These are phyloP conservation scores for Amphiduros pacificus DNA, from an alignment of 2,888 invertebrate species.

Conservation along the genomic window DNA sequence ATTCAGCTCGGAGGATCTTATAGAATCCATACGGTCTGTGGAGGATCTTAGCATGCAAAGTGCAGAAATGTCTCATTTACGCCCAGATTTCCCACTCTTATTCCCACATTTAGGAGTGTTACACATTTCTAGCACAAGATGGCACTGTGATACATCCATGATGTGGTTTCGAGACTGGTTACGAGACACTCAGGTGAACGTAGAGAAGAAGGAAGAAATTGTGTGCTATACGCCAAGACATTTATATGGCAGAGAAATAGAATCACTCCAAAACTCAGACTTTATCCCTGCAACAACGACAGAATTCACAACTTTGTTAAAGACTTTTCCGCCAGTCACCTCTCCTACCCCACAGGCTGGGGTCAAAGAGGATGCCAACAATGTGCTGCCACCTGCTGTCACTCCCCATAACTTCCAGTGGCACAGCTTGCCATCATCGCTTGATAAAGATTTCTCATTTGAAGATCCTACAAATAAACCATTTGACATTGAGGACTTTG, in stretches of 20 bases:
- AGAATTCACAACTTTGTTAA: constrained; percentile 3
- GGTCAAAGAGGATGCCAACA: constrained; percentile 1
- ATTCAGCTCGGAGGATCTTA: constrained; percentile 9
- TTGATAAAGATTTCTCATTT: constrained; percentile 1
- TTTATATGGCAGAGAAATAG: constrained; percentile 24
- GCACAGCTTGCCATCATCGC: constrained; percentile 1
- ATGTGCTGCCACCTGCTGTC: constrained; percentile 2
- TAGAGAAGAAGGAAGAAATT: constrained; percentile 18
- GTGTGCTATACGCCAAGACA: constrained; percentile 29
- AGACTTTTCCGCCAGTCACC: constrained; percentile 13
- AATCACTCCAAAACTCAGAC: constrained; percentile 22
- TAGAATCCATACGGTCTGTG: constrained; percentile 15
- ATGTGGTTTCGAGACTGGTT: constrained; percentile 32
- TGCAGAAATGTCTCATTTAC: constrained; percentile 25
- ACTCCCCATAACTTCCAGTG: constrained; percentile 8
- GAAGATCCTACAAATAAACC: constrained; percentile 2
- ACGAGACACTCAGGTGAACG: constrained; percentile 11
- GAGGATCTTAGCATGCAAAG: constrained; percentile 31
- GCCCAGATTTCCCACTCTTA: constrained; percentile 11
- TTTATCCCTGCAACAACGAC: constrained; percentile 22
- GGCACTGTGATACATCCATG: constrained; percentile 33
- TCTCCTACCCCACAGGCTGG: constrained; percentile 8
- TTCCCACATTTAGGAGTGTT: constrained; percentile 25
- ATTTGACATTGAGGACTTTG: constrained; percentile 1
- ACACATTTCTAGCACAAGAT: constrained; percentile 25